These are phyloP conservation scores for Scolopax bukidnonensis DNA, from an alignment of 2,797 vertebrate species.

Conservation along the genomic window DNA sequence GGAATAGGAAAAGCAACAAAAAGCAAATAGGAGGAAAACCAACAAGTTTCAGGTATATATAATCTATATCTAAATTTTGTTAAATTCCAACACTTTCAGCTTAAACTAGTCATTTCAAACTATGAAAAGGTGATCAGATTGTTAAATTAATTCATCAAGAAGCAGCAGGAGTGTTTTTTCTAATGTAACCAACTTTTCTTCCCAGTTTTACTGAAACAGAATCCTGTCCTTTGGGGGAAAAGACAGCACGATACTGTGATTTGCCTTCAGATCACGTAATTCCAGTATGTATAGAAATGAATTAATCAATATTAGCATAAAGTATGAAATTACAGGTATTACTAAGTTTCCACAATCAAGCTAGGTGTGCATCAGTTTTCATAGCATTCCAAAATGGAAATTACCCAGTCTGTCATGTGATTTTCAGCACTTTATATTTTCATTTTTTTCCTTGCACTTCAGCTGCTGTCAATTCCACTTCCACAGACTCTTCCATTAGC, in stretches of 20 bases:
- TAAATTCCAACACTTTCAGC: not conserved
- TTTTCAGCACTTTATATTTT: not conserved
- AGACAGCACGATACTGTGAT: not conserved
- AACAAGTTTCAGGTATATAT: not conserved
- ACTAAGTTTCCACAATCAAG: not conserved
- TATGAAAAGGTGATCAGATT: not conserved
- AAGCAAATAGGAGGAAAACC: not conserved
- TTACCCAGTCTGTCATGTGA: not conserved
- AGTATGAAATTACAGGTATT: not conserved
- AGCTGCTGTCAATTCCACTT: not conserved
- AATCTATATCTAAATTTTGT: not conserved
- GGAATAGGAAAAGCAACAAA: not conserved
- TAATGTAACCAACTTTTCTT: not conserved
- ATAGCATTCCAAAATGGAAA: not conserved
- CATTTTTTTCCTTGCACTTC: not conserved
- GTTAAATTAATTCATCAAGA: not conserved
- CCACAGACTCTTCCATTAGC: not conserved
- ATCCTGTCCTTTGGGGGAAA: not conserved
- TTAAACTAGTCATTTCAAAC: not conserved
- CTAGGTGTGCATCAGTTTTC: not conserved
- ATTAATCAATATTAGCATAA: not conserved
- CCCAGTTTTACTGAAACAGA: not conserved
- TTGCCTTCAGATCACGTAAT: not conserved
- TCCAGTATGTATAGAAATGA: not conserved
- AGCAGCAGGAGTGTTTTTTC: not conserved